A percentile compares a stretch with the other conserved stretches of the same genome.
Evolutionary conservation across 1,140 invertebrate genomes (phyloP).

Genomic region (Lepidurus apus): DNA sequence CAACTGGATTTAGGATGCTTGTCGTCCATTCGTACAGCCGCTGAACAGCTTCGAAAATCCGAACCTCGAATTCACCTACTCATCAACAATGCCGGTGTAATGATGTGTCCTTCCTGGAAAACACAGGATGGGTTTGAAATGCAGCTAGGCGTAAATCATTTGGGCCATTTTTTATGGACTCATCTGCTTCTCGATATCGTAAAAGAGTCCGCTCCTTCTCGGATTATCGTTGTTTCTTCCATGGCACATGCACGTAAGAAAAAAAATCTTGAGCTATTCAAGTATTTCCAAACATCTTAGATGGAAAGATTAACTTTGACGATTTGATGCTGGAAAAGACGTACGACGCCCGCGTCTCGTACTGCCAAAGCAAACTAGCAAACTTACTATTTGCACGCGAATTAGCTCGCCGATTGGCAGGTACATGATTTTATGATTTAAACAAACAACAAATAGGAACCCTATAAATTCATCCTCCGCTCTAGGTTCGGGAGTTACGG

Average conservation of each 20-base stretch:
- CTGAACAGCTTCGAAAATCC: conserved; percentile 29
- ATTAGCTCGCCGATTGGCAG: conserved; percentile 62
- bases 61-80: conserved; percentile 32
- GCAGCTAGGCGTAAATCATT: conserved; percentile 40
- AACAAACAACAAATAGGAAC: neutral
- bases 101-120: conserved; percentile 39
- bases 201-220: conserved; percentile 63
- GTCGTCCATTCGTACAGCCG: conserved; percentile 44
- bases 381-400: conserved; percentile 80
- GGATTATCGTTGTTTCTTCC: conserved; percentile 73
- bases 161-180: conserved; percentile 43
- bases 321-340: conserved; percentile 67
- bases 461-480: conserved; percentile 34
- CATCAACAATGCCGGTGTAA: conserved; percentile 39
- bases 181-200: conserved; percentile 46
- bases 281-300: neutral
- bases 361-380: conserved; percentile 78
- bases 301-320: conserved; percentile 62
- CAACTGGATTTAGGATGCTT: conserved; percentile 43
- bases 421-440: conserved; percentile 44
- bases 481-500: conserved; percentile 66
- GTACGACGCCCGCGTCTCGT: conserved; percentile 65
- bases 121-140: conserved; percentile 49
- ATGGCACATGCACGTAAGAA: conserved; percentile 54
- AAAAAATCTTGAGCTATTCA: neutral